Percentiles rank a stretch among this genome's conserved stretches.
phyloP scores from a whole-genome alignment of 2,113 vertebrate species.

The Pleuronectes platessa region DNA sequence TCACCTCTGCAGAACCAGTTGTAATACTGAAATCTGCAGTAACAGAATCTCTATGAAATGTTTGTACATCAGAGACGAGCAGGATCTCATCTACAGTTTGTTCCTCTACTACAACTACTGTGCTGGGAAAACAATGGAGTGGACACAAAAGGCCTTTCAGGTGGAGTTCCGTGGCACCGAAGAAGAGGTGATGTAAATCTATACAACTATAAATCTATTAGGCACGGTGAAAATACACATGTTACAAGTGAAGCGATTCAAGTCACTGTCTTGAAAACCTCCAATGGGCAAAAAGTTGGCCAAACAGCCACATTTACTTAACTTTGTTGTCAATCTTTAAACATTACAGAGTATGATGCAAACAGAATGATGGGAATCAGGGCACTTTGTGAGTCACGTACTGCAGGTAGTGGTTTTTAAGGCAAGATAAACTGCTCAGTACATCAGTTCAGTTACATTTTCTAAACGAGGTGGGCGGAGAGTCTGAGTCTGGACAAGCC shows the following conservation, averaged over 20 bases:
- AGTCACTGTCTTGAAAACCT: too few relatives aligned
- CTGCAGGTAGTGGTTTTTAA: slow-evolving; percentile 21
- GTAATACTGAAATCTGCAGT: too few relatives aligned
- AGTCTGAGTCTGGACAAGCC: not conserved
- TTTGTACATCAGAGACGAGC: too few relatives aligned
- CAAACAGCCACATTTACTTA: not conserved
- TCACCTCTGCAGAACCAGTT: not conserved
- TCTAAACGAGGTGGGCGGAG: not conserved
- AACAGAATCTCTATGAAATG: too few relatives aligned
- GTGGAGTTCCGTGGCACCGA: not conserved
- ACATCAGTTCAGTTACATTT: not conserved
- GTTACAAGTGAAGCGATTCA: too few relatives aligned
- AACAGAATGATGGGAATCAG: not conserved
- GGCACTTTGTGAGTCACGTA: not conserved
- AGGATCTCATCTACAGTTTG: too few relatives aligned
- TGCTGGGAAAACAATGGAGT: not conserved
- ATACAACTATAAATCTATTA: not conserved
- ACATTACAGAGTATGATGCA: not conserved
- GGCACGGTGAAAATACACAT: not conserved
- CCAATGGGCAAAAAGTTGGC: not conserved
- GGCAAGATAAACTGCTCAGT: slow-evolving; percentile 2
- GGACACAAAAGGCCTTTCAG: not conserved
- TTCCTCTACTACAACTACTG: too few relatives aligned
- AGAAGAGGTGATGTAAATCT: not conserved
- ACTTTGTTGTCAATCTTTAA: not conserved